Percentiles rank a stretch among this genome's conserved stretches.
Conservation (phyloP, 2,888 invertebrate genomes). For the Harpalus rubripes region DNA sequence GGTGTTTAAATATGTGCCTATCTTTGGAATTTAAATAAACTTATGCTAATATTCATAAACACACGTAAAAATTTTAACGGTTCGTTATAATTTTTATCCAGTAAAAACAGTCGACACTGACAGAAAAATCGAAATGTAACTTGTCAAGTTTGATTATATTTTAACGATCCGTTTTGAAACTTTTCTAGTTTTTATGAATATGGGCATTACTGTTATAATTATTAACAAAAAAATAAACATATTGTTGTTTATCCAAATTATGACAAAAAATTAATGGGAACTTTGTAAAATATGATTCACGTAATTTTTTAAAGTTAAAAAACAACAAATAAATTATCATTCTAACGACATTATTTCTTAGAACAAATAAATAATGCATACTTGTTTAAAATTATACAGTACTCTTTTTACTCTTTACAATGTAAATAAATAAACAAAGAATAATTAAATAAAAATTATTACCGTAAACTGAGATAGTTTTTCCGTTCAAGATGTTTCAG, state of each 20-base stretch:
- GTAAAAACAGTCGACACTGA: too few species aligned
- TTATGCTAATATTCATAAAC: too few species aligned
- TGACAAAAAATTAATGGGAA: neutral
- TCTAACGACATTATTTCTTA: constrained; percentile 8
- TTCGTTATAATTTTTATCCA: too few species aligned
- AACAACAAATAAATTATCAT: constrained; percentile 20
- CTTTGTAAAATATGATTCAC: neutral
- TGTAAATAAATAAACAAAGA: neutral
- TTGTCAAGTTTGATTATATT: too few species aligned
- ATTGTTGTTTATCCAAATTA: neutral
- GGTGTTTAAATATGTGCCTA: too few species aligned
- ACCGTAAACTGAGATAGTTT: constrained; percentile 37
- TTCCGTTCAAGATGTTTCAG: constrained; percentile 13
- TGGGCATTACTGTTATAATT: too few species aligned
- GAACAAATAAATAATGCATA: constrained; percentile 10
- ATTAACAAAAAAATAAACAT: neutral
- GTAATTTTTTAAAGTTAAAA: neutral
- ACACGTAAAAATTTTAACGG: too few species aligned
- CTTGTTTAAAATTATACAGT: neutral
- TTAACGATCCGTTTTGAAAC: too few species aligned
- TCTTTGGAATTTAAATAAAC: too few species aligned
- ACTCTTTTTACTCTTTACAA: neutral
- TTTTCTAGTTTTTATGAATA: too few species aligned
- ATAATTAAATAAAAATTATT: neutral
- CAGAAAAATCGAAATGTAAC: too few species aligned